Percentiles rank a stretch among this genome's conserved stretches.
Evolutionary conservation across 2,113 vertebrate genomes (phyloP).

Genomic region (Turdus rufiventris): DNA sequence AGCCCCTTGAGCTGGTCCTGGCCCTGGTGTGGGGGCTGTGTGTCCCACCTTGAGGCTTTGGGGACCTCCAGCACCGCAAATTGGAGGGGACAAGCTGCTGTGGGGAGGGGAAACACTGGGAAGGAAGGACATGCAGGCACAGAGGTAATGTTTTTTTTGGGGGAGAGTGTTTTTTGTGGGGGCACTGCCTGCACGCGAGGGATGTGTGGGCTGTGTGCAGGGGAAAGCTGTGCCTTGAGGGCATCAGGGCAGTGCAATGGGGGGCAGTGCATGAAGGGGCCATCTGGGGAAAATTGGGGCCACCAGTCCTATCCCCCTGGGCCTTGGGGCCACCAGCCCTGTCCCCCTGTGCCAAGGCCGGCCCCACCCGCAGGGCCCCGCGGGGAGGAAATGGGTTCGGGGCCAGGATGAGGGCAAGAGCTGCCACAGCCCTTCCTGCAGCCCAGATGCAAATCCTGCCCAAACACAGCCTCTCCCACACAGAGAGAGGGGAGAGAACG

Average conservation of each 20-base stretch:
- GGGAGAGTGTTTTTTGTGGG: not conserved
- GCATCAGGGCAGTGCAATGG: not conserved
- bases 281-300: rapidly evolving
- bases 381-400: not conserved
- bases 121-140: too few relatives aligned
- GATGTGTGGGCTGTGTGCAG: rapidly evolving
- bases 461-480: not conserved
- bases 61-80: not conserved
- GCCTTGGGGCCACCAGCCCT: not conserved
- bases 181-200: not conserved
- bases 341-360: rapidly evolving
- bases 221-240: not conserved
- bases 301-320: not conserved
- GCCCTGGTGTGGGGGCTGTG: not conserved
- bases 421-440: constrained; percentile 25
- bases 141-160: rapidly evolving
- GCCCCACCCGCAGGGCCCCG: rapidly evolving
- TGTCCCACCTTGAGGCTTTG: not conserved
- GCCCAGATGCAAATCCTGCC: constrained; percentile 22
- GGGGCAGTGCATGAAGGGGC: not conserved
- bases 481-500: not conserved
- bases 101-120: not conserved
- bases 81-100: not conserved
- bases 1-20: not conserved
- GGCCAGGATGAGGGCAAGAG: not conserved